phyloP scores from a whole-genome alignment of 1,140 invertebrate genomes.

The Schmidtea mediterranea region DNA sequence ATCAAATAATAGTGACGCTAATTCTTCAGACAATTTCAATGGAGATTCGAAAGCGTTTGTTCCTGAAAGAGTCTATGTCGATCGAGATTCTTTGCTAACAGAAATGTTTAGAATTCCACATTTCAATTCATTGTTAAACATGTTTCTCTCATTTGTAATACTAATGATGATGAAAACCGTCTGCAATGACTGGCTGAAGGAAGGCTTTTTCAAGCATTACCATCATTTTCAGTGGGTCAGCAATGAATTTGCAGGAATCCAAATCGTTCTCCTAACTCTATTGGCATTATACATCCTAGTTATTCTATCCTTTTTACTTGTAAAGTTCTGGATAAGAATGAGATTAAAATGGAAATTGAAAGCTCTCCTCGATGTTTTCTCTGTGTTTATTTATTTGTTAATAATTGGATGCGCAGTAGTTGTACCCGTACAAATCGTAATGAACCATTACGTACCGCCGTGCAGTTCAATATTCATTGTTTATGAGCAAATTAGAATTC shows the following conservation, averaged over 20 bases:
- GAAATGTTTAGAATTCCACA: neutral
- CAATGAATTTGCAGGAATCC: neutral
- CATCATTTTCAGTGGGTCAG: neutral
- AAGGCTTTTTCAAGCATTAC: neutral
- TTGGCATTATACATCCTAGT: neutral
- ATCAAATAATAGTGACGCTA: too few relatives aligned
- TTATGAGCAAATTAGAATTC: too few relatives aligned
- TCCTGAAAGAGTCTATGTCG: too few relatives aligned
- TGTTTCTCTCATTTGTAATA: neutral
- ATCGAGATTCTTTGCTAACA: neutral
- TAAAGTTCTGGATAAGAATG: neutral
- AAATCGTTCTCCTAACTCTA: neutral
- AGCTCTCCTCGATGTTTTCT: neutral
- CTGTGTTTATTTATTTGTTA: neutral
- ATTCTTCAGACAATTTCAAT: too few relatives aligned
- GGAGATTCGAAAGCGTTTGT: too few relatives aligned
- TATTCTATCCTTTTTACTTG: neutral
- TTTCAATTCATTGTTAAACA: neutral
- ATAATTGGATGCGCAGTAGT: neutral
- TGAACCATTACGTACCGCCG: too few relatives aligned
- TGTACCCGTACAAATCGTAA: neutral
- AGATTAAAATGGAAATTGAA: neutral
- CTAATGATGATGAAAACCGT: neutral
- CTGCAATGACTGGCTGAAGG: neutral
- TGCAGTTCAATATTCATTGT: too few relatives aligned